Base-by-base conservation (phyloP, 1,140 invertebrate species). In the Ladona fulva region DNA sequence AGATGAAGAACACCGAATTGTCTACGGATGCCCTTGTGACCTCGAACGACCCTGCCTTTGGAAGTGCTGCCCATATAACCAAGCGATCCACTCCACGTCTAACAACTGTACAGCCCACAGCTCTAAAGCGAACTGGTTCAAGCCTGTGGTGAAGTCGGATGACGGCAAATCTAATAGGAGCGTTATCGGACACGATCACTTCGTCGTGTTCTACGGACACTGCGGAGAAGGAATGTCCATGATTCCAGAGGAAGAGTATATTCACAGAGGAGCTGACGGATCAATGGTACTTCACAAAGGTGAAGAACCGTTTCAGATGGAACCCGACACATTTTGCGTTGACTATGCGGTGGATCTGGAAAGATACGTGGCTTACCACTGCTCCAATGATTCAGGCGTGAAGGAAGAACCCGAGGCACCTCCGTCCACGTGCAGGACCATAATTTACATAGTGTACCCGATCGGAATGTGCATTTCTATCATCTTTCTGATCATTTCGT, bases 401-500 rank as follows among this genome's bases (percentile, higher is more conserved):
- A 37, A 37, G 29, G 29, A 37, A 37, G 29, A 37, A 8, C 29
- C 52, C 52, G 52, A 19, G 5, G n/a, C 14, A 6, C 52, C 52
- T 12, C 16, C 3, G 5, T 16, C 14, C 14, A 66, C 1, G 16
- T 66, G 52, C n/a, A 66, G n/a, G 5, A 6, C 14, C 14, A 19
- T 66, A 1, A 19, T 22, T 5, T 19, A 66, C 1, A 80, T 76
- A 0, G n/a, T 82, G 7, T 83, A 84, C 76, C 82, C 81, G 0
- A n/a, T 79, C 10, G 91, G 90, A 25, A 88, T 93, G 82, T 83
- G 91, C 0, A 84, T 93, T 10, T 94, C 92, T 0, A 87, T 92
- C 19, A 90, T 91, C 0, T 93, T 93, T 80, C 86, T 93, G 25
- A 78, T 92, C 37, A 85, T 88, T 0, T 93, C 93, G 1, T 90